phyloP scores from a whole-genome alignment of 2,888 invertebrate species.

The Crossocerus cetratus region DNA sequence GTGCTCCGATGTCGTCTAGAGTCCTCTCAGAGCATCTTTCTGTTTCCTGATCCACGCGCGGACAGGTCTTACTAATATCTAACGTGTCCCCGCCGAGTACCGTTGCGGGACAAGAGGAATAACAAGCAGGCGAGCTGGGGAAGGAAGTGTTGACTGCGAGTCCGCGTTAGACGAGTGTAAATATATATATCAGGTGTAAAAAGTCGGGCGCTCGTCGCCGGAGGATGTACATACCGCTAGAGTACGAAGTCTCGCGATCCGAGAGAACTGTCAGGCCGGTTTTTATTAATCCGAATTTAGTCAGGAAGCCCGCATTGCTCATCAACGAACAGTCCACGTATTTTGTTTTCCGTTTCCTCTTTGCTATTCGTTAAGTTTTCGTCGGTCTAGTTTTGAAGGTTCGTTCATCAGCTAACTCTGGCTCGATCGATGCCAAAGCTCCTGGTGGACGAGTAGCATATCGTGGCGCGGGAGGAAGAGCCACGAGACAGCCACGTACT shows the following conservation, averaged over 20 bases:
- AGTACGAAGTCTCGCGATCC: conserved; percentile 15
- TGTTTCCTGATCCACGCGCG: too few species aligned
- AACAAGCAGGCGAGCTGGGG: too few species aligned
- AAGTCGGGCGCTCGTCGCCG: too few species aligned
- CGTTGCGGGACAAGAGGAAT: too few species aligned
- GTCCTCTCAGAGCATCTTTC: too few species aligned
- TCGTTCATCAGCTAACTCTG: conserved; percentile 35
- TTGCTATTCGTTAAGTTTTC: conserved; percentile 37
- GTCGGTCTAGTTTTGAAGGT: too few species aligned
- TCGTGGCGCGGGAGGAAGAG: conserved; percentile 35
- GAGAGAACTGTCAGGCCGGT: neutral
- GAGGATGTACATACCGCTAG: conserved; percentile 42
- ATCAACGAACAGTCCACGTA: conserved; percentile 31
- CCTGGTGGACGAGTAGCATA: conserved; percentile 31
- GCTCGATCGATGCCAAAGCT: conserved; percentile 29
- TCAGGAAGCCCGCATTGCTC: conserved; percentile 43
- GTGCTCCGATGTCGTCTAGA: too few species aligned
- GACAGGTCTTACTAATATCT: too few species aligned
- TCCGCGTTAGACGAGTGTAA: conserved; percentile 37
- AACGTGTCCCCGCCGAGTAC: too few species aligned
- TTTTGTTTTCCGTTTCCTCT: conserved; percentile 2
- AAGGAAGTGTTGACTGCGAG: too few species aligned
- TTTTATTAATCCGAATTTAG: conserved; percentile 31
- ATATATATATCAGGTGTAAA: conserved; percentile 56
- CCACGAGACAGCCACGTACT: neutral